Evolutionary conservation across 2,888 invertebrate species (phyloP), one percentile per base, ranked within the genome.

Genomic region (Platynereis dumerilii): DNA sequence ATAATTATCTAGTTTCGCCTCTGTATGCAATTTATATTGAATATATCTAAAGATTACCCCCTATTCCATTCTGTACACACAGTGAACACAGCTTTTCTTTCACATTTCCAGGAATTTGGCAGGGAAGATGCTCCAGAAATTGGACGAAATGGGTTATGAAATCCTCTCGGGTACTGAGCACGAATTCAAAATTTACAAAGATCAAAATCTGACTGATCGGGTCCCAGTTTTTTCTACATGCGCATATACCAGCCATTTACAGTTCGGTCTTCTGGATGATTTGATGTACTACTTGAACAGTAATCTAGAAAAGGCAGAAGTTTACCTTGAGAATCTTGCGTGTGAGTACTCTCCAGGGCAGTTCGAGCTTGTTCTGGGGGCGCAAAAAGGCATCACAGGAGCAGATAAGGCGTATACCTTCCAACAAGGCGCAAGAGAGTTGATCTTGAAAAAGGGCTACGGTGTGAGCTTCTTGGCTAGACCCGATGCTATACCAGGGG

Each of bases 261-360:
- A 12, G 12, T 34, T 34, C 34, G 12, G 34, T 34, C 34, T 34
- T 12, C 34, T 34, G 20, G 48, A 48, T 5, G 48, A n/a, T n/a
- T n/a, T 48, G 20, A 5, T 48, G 20, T 48, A 48, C 17, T 7
- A 48, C 7, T 5, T 48, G 48, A n/a, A 48, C n/a, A 22, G 22
- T 22, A 48, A 22, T 48, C 48, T 48, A n/a, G 7, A 48, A n/a
- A 20, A 5, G n/a, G 7, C n/a, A 20, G 48, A n/a, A n/a, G n/a
- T 48, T 5, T 48, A n/a, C 22, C n/a, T 48, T n/a, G 48, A 48
- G 10, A 48, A n/a, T n/a, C 22, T 48, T 3, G 7, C 7, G n/a
- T 20, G 20, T 20, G 48, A 48, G 48, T 48, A n/a, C 48, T 20
- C 20, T 48, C 48, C 58, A 2, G 58, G 58, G 22, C 58, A 58